A percentile compares a stretch with the other conserved stretches of the same genome.
Evolutionary conservation across 2,113 vertebrate species (phyloP).

Genomic region (Hirundichthys speculiger): DNA sequence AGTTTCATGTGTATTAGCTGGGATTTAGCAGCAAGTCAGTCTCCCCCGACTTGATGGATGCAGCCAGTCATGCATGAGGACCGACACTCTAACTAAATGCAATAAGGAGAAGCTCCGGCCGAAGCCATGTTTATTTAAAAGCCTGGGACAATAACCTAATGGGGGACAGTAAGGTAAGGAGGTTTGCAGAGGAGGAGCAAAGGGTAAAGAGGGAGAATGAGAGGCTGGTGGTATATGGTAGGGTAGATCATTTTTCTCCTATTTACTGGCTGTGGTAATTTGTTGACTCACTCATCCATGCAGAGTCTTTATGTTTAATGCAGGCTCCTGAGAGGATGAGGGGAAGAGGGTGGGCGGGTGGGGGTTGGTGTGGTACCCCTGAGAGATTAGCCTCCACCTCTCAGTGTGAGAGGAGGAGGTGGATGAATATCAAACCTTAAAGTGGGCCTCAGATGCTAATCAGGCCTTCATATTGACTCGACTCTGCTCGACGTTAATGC

Average conservation of each 20-base stretch:
- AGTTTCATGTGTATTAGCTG: constrained; percentile 82
- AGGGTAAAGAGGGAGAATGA: constrained; percentile 40
- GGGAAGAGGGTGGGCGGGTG: constrained; percentile 17
- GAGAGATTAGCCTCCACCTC: constrained; percentile 73
- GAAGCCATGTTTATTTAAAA: constrained; percentile 86
- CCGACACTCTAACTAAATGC: constrained; percentile 78
- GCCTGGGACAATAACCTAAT: constrained; percentile 78
- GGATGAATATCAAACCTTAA: constrained; percentile 70
- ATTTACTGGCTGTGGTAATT: constrained; percentile 84
- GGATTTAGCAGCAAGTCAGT: constrained; percentile 73
- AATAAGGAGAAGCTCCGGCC: constrained; percentile 76
- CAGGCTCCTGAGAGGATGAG: constrained; percentile 74
- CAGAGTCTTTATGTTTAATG: constrained; percentile 86
- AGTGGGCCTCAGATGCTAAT: constrained; percentile 81
- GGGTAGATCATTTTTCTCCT: constrained; percentile 54
- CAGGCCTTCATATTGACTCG: constrained; percentile 64
- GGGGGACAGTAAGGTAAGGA: constrained; percentile 71
- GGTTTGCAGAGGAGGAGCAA: constrained; percentile 9
- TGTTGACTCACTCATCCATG: constrained; percentile 87
- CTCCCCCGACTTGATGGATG: constrained; percentile 77
- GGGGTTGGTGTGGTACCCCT: constrained; percentile 52
- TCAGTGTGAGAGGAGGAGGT: constrained; percentile 62
- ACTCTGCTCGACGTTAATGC: constrained; percentile 56
- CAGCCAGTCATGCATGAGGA: constrained; percentile 78
- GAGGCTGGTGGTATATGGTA: constrained; percentile 64